Percentiles rank a stretch among this genome's conserved stretches.
Conservation (phyloP, 2,113 vertebrate genomes). For the Dipodomys merriami region DNA sequence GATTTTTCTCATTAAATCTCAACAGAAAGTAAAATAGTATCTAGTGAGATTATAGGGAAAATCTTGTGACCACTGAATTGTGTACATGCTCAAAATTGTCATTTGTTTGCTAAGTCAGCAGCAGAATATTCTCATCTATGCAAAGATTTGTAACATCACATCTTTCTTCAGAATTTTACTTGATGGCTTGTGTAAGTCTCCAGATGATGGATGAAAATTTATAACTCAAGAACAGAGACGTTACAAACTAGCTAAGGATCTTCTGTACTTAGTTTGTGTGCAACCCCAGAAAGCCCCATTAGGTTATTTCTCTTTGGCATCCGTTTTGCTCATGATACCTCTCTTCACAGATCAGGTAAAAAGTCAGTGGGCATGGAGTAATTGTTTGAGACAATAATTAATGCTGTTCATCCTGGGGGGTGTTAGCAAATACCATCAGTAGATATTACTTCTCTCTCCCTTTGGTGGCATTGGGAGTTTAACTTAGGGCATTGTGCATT, state of each 20-base stretch:
- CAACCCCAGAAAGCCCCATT: not conserved
- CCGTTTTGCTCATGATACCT: not conserved
- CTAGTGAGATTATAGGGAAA: not conserved
- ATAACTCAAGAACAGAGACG: constrained; percentile 16
- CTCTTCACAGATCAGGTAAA: constrained; percentile 3
- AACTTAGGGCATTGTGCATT: too few species aligned
- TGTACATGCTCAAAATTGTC: not conserved
- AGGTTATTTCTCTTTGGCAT: constrained; percentile 7
- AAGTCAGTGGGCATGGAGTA: not conserved
- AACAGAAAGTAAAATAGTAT: constrained; percentile 46
- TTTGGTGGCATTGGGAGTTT: not conserved
- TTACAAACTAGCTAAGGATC: not conserved
- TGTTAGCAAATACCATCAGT: not conserved
- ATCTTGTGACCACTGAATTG: not conserved
- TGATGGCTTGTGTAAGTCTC: not conserved
- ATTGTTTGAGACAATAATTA: not conserved
- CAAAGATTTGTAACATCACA: not conserved
- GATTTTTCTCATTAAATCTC: not conserved
- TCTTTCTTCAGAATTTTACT: constrained; percentile 27
- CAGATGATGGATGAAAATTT: constrained; percentile 47
- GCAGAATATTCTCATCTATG: not conserved
- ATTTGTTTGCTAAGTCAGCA: constrained; percentile 32
- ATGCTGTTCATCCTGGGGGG: not conserved
- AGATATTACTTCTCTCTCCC: not conserved
- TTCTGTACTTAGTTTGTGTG: constrained; percentile 32